A percentile compares a stretch with the other conserved stretches of the same genome.
Conservation (phyloP, 2,888 invertebrate genomes). For the Tetragnatha montana region DNA sequence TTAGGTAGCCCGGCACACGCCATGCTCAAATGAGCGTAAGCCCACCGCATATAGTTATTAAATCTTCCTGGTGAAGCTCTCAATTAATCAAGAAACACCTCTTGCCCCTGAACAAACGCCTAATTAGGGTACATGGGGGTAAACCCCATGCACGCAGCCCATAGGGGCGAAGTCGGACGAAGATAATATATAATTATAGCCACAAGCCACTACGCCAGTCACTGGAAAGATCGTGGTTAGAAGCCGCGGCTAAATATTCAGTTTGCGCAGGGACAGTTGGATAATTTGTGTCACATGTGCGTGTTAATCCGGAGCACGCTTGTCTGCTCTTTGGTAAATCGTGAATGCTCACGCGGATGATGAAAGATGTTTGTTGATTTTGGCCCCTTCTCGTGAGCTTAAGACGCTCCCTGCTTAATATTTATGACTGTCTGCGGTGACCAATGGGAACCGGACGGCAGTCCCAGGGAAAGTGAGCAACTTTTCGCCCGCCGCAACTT, state of each 20-base stretch:
- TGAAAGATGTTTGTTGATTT: constrained; percentile 51
- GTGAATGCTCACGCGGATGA: constrained; percentile 46
- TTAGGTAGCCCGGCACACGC: constrained; percentile 35
- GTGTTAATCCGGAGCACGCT: constrained; percentile 53
- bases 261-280: constrained; percentile 60
- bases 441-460: constrained; percentile 9
- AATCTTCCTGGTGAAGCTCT: constrained; percentile 59
- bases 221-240: constrained; percentile 57
- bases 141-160: constrained; percentile 23
- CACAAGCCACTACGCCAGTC: constrained; percentile 48
- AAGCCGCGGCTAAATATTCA: constrained; percentile 62
- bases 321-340: constrained; percentile 53
- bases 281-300: constrained; percentile 70
- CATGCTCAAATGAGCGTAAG: constrained; percentile 51
- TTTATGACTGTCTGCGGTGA: constrained; percentile 28
- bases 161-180: constrained; percentile 47
- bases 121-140: constrained; percentile 56
- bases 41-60: constrained; percentile 55
- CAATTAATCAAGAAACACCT: constrained; percentile 68
- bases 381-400: constrained; percentile 4
- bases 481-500: neutral
- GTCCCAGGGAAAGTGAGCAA: constrained; percentile 5
- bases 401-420: constrained; percentile 41
- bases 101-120: constrained; percentile 53
- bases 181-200: constrained; percentile 63